phyloP scores from a whole-genome alignment of 2,113 vertebrate species.

The Clarias batrachus region DNA sequence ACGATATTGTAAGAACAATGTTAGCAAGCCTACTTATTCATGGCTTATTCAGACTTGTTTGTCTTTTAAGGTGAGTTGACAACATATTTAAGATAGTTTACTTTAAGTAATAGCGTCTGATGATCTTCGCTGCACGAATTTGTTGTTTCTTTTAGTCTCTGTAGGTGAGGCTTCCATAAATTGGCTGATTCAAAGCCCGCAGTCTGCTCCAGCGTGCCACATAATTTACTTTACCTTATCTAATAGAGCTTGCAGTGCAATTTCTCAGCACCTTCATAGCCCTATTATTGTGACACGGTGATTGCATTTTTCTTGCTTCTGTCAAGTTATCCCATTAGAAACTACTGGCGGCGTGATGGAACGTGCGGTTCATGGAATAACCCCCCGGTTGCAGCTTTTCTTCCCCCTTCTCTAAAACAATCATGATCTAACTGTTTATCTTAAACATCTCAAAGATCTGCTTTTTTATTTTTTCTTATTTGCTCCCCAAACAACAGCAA shows the following conservation, averaged over 20 bases:
- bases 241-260: slow-evolving; percentile 39
- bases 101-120: background rate
- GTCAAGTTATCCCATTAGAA: slow-evolving; percentile 48
- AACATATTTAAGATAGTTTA: background rate
- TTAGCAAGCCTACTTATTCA: background rate
- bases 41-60: background rate
- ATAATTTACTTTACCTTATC: slow-evolving; percentile 42
- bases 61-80: background rate
- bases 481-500: slow-evolving; percentile 21
- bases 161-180: slow-evolving; percentile 11
- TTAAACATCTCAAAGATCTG: background rate
- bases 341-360: slow-evolving; percentile 41
- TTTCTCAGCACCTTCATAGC: slow-evolving; percentile 27
- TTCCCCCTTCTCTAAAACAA: slow-evolving; percentile 7
- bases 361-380: slow-evolving; percentile 17
- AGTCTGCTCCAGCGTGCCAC: slow-evolving; percentile 1
- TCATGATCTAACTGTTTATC: slow-evolving; percentile 1
- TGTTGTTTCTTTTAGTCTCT: background rate
- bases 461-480: background rate
- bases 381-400: background rate
- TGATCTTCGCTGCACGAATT: background rate
- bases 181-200: slow-evolving; percentile 6
- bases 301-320: slow-evolving; percentile 42
- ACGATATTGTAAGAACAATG: background rate
- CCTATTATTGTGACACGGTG: slow-evolving; percentile 39